Evolutionary conservation across 2,797 vertebrate species (phyloP), one percentile per base, ranked within the genome.

Genomic region (Sardinella longiceps): DNA sequence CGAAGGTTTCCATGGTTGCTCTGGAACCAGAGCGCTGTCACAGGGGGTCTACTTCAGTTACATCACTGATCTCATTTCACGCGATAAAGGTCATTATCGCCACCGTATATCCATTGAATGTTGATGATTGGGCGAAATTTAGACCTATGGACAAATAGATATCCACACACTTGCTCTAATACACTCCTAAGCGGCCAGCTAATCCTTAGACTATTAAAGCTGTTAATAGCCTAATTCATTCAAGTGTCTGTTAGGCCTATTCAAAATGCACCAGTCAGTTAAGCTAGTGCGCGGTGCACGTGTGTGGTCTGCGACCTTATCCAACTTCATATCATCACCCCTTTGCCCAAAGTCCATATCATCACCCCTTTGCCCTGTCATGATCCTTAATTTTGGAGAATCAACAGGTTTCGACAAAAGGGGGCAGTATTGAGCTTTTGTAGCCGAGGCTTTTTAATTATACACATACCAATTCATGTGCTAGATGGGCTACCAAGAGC

Each of bases 11-110:
- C 70, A 77, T 77, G 37, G 70, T n/a, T 39, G 70, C 70, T 77
- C 20, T 77, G 70, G 70, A 77, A 77, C 66, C 39, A 74, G 39
- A 39, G 18, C 70, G 70, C 33, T 33, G 66, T 74, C 66, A 74
- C 66, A 20, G 30, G 30, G 48, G 60, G 66, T 37, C 33, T 77
- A 23, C 70, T 77, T 43, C 70, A 77, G 5, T 77, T 77, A 77
- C 70, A 77, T 77, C 45, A 81, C 80, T 81, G 45, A 48, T 81
- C 80, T 53, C 28, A 28, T 81, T 53, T 53, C 80, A 81, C 70
- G 37, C 15, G 70, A 77, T 77, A 43, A 77, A 77, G 70, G 15
- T 77, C 18, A 39, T 77, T 77, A 77, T 77, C 25, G 18, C 33
- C 43, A 18, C 23, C 37, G 28, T 66, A 14, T 30, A 74, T 37